A percentile compares a stretch with the other conserved stretches of the same genome.
These are phyloP conservation scores for Neotoma lepida DNA, from an alignment of 2,113 vertebrate species.

Conservation along the genomic window DNA sequence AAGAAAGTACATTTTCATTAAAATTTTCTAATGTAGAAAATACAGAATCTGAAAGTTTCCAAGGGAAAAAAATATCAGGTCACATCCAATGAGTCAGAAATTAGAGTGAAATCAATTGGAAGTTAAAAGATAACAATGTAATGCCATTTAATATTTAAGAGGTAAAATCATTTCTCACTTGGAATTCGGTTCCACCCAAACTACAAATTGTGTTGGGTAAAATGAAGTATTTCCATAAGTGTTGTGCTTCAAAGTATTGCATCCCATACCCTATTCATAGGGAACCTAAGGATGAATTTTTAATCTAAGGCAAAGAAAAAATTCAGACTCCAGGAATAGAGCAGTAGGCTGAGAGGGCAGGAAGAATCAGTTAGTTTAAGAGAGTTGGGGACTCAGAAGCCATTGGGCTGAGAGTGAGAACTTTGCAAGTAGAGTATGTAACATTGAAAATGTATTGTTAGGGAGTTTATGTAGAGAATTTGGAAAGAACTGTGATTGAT, in stretches of 20 bases:
- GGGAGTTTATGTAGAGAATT: not conserved
- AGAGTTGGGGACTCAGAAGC: not conserved
- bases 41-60: not conserved
- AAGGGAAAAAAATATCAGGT: not conserved
- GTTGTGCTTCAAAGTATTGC: not conserved
- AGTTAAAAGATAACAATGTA: not conserved
- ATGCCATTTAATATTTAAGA: constrained; percentile 3
- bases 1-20: not conserved
- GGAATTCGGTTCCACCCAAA: not conserved
- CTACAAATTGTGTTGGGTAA: not conserved
- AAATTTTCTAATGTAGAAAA: constrained; percentile 4
- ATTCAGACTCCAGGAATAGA: not conserved
- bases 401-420: not conserved
- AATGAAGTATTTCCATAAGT: constrained; percentile 8
- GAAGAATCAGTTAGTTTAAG: not conserved
- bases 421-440: not conserved
- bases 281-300: not conserved
- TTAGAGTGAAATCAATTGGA: not conserved
- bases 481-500: not conserved
- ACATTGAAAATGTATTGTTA: not conserved
- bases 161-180: not conserved
- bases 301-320: not conserved
- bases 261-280: not conserved
- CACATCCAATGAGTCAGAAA: not conserved
- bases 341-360: not conserved